A percentile compares a stretch with the other conserved stretches of the same genome.
These are phyloP conservation scores for Temnothorax longispinosus DNA, from an alignment of 1,140 invertebrate species.

Conservation along the genomic window DNA sequence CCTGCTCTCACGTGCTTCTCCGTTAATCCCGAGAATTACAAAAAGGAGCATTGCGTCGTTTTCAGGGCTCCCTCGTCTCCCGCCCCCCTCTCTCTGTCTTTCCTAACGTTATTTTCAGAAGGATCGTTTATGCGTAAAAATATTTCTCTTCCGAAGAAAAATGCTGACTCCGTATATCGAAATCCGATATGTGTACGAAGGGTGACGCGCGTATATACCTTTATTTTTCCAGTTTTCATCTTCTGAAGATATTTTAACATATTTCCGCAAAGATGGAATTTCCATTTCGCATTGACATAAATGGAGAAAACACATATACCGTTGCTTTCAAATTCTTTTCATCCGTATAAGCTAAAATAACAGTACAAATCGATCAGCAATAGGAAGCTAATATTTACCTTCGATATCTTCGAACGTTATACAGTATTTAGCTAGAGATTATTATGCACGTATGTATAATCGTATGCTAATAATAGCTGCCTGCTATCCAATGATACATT, in stretches of 20 bases:
- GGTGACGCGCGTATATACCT: not conserved
- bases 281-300: not conserved
- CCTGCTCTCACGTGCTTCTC: not conserved
- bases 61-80: not conserved
- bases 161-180: constrained; percentile 15
- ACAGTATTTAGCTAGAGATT: not conserved
- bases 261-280: not conserved
- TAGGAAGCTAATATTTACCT: not conserved
- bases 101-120: constrained; percentile 4
- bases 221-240: constrained; percentile 8
- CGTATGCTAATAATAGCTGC: constrained; percentile 3
- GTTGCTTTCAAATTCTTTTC: not conserved
- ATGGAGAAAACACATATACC: not conserved
- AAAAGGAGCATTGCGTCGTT: not conserved
- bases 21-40: not conserved
- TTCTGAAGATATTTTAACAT: constrained; percentile 33
- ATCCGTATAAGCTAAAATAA: not conserved
- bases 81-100: not conserved
- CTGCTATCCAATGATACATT: not conserved
- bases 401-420: not conserved
- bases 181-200: constrained; percentile 36
- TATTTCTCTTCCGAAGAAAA: constrained; percentile 34
- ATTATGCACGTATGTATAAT: not conserved
- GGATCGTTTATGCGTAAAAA: constrained; percentile 32
- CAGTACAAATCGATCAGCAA: not conserved